Base-by-base conservation (phyloP, 2,888 invertebrate species). In the Papilio protenor region DNA sequence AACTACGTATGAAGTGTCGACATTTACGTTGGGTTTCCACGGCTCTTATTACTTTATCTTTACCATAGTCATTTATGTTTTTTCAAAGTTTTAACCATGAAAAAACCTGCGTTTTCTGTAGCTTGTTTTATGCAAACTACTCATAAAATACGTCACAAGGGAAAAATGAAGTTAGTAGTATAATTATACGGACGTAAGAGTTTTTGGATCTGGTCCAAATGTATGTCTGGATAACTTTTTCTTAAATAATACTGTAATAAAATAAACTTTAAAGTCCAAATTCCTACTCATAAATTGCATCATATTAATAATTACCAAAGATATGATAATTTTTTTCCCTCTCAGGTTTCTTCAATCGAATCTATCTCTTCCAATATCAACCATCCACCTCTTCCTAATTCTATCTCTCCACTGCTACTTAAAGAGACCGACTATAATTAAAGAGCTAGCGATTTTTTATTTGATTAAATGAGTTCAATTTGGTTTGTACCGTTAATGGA, bases 121-220 rank as follows among this genome's bases (percentile, higher is more conserved):
- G 66, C n/a, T 40, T 40, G 1, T 66, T 45, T 66, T 45, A 66
- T 45, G 40, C 12, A 66, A 66, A 66, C 4, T 12, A 45, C 18
- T n/a, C 12, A 40, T 21, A 66, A 40, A 66, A 45, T 45, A 66
- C n/a, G n/a, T 45, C 66, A 66, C 66, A n/a, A 40, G 66, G 66
- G 40, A 66, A 66, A 66, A 66, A 66, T 66, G 18, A 66, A 66
- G 45, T 66, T n/a, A 5, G 27, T 61, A 27, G 27, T 61, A 61
- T 27, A 61, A 61, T 61, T 61, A 66, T 66, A 40, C 66, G 40
- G n/a, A 66, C 66, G n/a, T 27, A 27, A 71, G 16, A 71, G 21
- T 49, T 79, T 80, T 74, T 80, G 72, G 73, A 66, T 27, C 76
- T 82, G 76, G 79, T 18, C 23, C 74, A 66, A 45, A 27, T n/a